These are phyloP conservation scores for Synanthedon vespiformis DNA, from an alignment of 2,888 invertebrate genomes.

Conservation along the genomic window DNA sequence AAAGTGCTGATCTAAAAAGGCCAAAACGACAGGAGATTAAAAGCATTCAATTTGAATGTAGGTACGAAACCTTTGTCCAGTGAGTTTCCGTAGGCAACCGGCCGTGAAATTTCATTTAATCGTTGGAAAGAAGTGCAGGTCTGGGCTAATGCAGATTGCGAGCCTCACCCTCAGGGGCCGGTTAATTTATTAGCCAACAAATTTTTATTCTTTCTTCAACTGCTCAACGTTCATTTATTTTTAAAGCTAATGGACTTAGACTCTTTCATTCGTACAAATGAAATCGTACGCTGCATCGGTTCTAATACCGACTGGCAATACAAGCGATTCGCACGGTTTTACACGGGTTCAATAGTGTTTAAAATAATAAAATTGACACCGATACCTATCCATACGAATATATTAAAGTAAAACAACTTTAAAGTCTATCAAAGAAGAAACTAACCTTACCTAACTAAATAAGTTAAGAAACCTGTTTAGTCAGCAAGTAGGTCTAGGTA, in stretches of 20 bases:
- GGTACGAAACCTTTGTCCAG: slow-evolving; percentile 60
- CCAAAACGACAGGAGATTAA: slow-evolving; percentile 39
- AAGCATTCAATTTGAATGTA: slow-evolving; percentile 60
- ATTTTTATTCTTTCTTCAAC: slow-evolving; percentile 62
- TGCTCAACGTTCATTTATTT: slow-evolving; percentile 52
- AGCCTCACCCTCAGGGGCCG: slow-evolving; percentile 39
- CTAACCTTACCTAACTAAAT: no score
- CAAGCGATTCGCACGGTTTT: no score
- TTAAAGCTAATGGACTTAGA: slow-evolving; percentile 26
- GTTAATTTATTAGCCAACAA: slow-evolving; percentile 66
- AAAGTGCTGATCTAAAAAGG: slow-evolving; percentile 1
- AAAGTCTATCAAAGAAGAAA: no score
- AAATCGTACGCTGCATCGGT: slow-evolving; percentile 2
- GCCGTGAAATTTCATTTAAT: slow-evolving; percentile 68
- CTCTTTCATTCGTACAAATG: not conserved
- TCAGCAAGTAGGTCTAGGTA: no score
- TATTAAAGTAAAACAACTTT: no score
- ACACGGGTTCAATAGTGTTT: no score
- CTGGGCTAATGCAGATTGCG: slow-evolving; percentile 64
- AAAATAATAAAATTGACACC: no score
- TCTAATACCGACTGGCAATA: no score
- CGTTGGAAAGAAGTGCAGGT: slow-evolving; percentile 59
- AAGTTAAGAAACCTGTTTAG: no score
- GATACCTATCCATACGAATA: no score
- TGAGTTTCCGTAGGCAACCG: slow-evolving; percentile 52